Evolutionary conservation across 2,888 invertebrate genomes (phyloP).

Genomic region (Rapana venosa): DNA sequence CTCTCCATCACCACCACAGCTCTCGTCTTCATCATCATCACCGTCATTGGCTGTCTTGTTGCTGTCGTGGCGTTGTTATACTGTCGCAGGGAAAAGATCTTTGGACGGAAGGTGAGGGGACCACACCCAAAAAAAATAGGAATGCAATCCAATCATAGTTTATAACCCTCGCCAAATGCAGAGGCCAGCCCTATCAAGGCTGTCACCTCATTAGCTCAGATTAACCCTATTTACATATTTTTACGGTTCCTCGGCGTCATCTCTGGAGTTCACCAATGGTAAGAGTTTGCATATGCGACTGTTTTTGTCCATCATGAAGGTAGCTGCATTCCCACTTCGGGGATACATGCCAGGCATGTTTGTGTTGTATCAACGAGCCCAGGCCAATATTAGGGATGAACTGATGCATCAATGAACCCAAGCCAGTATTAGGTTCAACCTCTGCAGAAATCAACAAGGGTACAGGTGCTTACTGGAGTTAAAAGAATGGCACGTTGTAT

Average conservation of each 20-base stretch:
- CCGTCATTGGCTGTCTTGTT: conserved; percentile 10
- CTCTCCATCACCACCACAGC: neutral
- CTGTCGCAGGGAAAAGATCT: neutral
- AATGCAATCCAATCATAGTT: neutral
- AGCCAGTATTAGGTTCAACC: too few species aligned
- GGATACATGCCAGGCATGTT: too few species aligned
- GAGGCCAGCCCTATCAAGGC: neutral
- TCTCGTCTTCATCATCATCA: conserved; percentile 27
- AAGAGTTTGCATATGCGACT: too few species aligned
- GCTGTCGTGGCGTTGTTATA: neutral
- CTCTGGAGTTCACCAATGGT: neutral
- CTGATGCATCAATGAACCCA: too few species aligned
- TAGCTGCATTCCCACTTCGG: too few species aligned
- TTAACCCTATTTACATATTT: neutral
- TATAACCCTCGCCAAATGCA: neutral
- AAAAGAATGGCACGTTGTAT: too few species aligned
- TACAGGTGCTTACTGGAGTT: too few species aligned
- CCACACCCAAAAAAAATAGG: neutral
- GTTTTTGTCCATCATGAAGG: too few species aligned
- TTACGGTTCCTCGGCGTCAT: neutral
- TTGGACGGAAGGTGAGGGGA: neutral
- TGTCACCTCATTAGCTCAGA: neutral
- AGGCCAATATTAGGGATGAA: too few species aligned
- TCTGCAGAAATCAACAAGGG: too few species aligned
- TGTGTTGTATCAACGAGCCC: too few species aligned